Evolutionary conservation across 2,797 vertebrate genomes (phyloP), one percentile per base, ranked within the genome.

Genomic region (Hippopotamyrus pictus): DNA sequence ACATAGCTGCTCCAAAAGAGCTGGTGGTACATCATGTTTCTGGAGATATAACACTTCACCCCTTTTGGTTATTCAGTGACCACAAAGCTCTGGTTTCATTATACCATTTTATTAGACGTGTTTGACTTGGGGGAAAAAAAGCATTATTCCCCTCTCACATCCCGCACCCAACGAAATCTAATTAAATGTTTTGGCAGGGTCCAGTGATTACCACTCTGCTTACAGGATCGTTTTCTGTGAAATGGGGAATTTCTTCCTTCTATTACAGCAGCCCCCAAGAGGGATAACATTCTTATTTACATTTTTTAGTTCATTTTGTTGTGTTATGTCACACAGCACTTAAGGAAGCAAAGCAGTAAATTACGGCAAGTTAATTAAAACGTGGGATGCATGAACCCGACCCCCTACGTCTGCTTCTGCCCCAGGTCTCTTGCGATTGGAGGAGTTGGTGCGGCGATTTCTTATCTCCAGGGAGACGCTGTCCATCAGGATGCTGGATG

Each of bases 391-490:
- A 79, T 6, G 44, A 88, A 73, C 89, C 89, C 88, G 87, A 33
- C 89, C 88, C 88, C 12, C 73, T 89, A 46, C 88, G 14, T 48
- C 2, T 46, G 54, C 88, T 92, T 88, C 93, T 92, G 25, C 91
- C 83, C 59, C 93, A 98, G 97, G 98, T 94, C 95, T 98, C 91
- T 93, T 98, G 92, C 95, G 97, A 92, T 93, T 98, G 94, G 98
- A 99, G 93, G 97, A 98, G 92, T 94, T 99, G 92, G 96, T 99
- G 50, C 96, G 97, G 0, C 96, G 96, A 90, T 99, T 99, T 92
- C 97, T 98, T 85, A 99, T 99, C 96, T 98, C 97, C 53, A 96
- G 97, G 93, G 98, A 99, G 91, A 97, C 97, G 0, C 95, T 99
- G 89, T 98, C 97, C 0, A 96, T 98, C 93, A 95, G 98, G 90